Percentiles rank a stretch among this genome's conserved stretches.
phyloP scores from a whole-genome alignment of 2,113 vertebrate species.

The Alethe castanea region DNA sequence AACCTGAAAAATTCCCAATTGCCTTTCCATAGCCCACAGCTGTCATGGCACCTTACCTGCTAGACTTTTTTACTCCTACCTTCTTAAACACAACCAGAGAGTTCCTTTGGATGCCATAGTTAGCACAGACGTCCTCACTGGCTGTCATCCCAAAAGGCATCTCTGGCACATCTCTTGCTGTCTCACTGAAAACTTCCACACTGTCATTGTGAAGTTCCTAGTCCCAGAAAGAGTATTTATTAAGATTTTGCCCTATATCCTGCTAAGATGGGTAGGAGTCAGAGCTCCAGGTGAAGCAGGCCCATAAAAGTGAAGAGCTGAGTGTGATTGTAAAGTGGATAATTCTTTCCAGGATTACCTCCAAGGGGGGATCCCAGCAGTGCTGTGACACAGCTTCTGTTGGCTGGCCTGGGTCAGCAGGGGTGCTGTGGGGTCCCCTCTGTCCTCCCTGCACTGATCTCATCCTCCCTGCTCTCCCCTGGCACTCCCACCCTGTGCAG shows the following conservation, averaged over 20 bases:
- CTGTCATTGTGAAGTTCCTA: constrained; percentile 77
- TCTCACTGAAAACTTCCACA: constrained; percentile 75
- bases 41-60: not conserved
- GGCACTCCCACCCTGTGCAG: not conserved
- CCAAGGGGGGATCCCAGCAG: too few species aligned
- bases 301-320: not conserved
- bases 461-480: not conserved
- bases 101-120: constrained; percentile 73
- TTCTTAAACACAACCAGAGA: constrained; percentile 81
- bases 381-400: not conserved
- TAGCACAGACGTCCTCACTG: constrained; percentile 56
- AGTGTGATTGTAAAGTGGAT: not conserved
- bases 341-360: not conserved
- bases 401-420: not conserved
- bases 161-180: constrained; percentile 81
- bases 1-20: not conserved
- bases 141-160: constrained; percentile 78
- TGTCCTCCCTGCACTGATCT: not conserved
- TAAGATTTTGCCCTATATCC: not conserved
- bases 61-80: constrained; percentile 65
- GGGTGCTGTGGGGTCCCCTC: not conserved
- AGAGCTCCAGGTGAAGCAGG: not conserved
- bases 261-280: not conserved
- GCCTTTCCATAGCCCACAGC: not conserved
- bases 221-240: not conserved